Percentiles rank a stretch among this genome's conserved stretches.
Evolutionary conservation across 2,888 invertebrate species (phyloP).

Genomic region (Nymphalis urticae): DNA sequence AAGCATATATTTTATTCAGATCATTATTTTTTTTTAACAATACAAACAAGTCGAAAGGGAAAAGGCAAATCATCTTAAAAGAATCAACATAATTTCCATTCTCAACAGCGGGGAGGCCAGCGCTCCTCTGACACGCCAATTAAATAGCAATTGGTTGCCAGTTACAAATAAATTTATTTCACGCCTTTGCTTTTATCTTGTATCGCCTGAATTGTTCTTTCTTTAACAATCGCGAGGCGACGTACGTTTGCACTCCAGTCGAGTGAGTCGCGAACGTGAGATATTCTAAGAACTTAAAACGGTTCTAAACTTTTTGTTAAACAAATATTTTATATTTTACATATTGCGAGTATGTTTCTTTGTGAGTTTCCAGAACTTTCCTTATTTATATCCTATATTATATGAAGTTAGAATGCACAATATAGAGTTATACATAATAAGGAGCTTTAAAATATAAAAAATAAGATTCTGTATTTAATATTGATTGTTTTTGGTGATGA

Average conservation of each 20-base stretch:
- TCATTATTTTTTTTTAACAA: conserved; percentile 27
- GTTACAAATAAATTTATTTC: conserved; percentile 70
- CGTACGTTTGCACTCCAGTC: conserved; percentile 61
- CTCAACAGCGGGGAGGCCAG: conserved; percentile 42
- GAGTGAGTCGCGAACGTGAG: conserved; percentile 43
- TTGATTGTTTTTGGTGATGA: no score
- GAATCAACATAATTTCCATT: conserved; percentile 47
- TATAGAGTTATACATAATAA: no score
- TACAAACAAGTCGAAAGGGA: conserved; percentile 34
- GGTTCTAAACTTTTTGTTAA: conserved; percentile 4
- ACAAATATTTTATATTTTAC: conserved; percentile 3
- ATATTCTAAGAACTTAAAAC: conserved; percentile 21
- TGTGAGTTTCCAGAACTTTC: neutral
- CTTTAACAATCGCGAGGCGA: conserved; percentile 63
- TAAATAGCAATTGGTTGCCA: conserved; percentile 65
- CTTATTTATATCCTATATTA: neutral
- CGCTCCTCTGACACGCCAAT: conserved; percentile 63
- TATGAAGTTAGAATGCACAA: no score
- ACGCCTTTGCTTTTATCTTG: conserved; percentile 70
- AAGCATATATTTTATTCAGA: neutral
- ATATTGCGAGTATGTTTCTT: neutral
- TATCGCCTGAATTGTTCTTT: conserved; percentile 71
- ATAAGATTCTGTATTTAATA: no score
- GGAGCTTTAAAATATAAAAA: no score
- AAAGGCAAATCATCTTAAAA: conserved; percentile 43